Percentiles rank a stretch among this genome's conserved stretches.
Conservation (phyloP, 2,113 vertebrate species). For the Ovis canadensis region DNA sequence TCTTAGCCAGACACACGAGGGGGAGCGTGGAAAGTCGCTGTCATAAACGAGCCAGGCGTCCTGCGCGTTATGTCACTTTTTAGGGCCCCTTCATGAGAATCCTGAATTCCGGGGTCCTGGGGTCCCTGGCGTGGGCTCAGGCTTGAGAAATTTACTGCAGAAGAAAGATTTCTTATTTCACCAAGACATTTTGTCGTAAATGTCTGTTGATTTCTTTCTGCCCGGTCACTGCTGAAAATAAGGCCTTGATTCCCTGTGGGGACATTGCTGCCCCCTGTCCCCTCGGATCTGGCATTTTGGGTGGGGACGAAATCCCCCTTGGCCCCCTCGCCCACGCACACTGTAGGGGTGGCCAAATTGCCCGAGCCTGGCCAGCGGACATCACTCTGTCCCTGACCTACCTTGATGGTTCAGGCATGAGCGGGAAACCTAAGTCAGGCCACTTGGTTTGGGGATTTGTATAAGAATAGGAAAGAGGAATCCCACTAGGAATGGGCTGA, state of each 20-base stretch:
- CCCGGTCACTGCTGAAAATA: background rate
- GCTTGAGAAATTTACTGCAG: background rate
- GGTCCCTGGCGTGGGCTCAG: background rate
- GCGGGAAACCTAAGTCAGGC: background rate
- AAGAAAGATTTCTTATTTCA: background rate
- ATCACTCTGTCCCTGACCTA: background rate
- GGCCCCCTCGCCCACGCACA: no score
- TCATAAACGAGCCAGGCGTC: slow-evolving; percentile 49
- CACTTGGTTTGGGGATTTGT: background rate
- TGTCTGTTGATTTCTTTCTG: background rate
- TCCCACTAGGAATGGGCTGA: background rate
- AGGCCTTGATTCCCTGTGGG: background rate
- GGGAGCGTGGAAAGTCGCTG: slow-evolving; percentile 17
- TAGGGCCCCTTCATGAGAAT: slow-evolving; percentile 40
- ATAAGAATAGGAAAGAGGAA: background rate
- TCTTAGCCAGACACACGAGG: slow-evolving; percentile 13
- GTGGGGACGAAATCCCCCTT: background rate
- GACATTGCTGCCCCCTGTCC: rapidly evolving
- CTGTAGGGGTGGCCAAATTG: background rate
- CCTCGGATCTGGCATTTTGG: background rate
- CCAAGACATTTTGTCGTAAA: background rate
- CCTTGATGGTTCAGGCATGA: background rate
- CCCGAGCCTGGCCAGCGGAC: background rate
- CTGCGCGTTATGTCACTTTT: slow-evolving; percentile 10
- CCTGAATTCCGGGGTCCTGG: background rate